Conservation (phyloP, 2,888 invertebrate species). For the Drosophila trichaetosa region DNA sequence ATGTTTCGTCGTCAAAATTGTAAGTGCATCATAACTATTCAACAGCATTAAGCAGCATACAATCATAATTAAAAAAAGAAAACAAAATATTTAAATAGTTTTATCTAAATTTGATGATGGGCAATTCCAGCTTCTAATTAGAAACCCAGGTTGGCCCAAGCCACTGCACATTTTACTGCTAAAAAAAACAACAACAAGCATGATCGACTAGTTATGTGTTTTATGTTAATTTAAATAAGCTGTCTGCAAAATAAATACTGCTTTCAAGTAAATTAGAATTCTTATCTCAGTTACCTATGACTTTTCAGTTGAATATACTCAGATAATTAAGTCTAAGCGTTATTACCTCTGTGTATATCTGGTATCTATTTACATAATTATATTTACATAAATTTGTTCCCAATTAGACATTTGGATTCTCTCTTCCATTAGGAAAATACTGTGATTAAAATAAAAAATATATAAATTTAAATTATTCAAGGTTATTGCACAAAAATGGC, state of each 20-base stretch:
- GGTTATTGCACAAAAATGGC: slow-evolving; percentile 64
- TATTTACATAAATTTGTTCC: neutral
- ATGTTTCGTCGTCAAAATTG: slow-evolving; percentile 16
- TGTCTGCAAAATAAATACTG: neutral
- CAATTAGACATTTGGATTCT: slow-evolving; percentile 15
- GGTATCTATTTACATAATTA: neutral
- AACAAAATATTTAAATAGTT: slow-evolving; percentile 29
- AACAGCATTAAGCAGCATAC: slow-evolving; percentile 8
- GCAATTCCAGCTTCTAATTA: slow-evolving; percentile 10
- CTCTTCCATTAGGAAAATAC: slow-evolving; percentile 48
- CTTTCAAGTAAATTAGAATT: neutral
- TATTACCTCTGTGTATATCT: neutral
- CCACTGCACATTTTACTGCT: neutral
- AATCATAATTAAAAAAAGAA: slow-evolving; percentile 3
- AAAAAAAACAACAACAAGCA: neutral
- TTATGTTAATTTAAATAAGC: neutral
- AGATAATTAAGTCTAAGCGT: neutral
- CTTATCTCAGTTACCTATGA: neutral
- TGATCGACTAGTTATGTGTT: neutral
- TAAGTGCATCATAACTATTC: slow-evolving; percentile 26
- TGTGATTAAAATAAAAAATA: slow-evolving; percentile 52
- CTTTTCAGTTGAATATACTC: neutral
- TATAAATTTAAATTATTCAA: slow-evolving; percentile 51
- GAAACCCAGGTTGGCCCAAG: neutral
- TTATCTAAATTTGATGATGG: slow-evolving; percentile 35